Base-by-base conservation (phyloP, 2,797 vertebrate species). In the Triplophysa yarkandensis region DNA sequence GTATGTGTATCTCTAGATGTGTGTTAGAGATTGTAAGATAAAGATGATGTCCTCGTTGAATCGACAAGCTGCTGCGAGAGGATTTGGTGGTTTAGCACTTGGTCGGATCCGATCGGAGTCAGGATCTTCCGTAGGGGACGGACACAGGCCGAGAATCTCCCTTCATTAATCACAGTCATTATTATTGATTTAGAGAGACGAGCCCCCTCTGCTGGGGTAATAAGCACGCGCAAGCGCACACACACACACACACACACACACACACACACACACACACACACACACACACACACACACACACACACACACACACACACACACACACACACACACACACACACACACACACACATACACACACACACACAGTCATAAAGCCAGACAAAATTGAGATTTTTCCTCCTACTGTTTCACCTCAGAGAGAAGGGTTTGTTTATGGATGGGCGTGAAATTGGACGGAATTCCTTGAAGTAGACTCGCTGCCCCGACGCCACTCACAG, bases 11-110 rank as follows among this genome's bases (percentile, higher is more conserved):
- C 16, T 74, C 11, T 68, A 44, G 34, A 60, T 77, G 74, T 77
- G 16, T 71, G 68, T 75, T 60, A 46, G 76, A 52, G 72, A 52
- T 61, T 72, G 68, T 64, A 67, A 78, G 68, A 67, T 62, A 34
- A 44, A 57, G 65, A 73, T 72, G 61, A 50, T 46, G 54, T 77
- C 80, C 77, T 77, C 44, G 57, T 68, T 75, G 58, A 69, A 65
- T 77, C 77, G 63, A 68, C 63, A 71, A 80, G 76, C 48, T 63
- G 34, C 57, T 63, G 64, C 75, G 89, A 90, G 90, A 88, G 86
- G 85, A 87, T 80, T 87, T 82, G 50, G 80, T 85, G 85, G 82
- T 83, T 90, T 90, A 89, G 89, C 91, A 89, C 70, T 77, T 74
- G 46, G 71, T 39, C 61, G 79, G 75, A 77, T 69, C 71, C 28